Conservation (phyloP, 1,140 invertebrate species). For the Diploscapter pachys region DNA sequence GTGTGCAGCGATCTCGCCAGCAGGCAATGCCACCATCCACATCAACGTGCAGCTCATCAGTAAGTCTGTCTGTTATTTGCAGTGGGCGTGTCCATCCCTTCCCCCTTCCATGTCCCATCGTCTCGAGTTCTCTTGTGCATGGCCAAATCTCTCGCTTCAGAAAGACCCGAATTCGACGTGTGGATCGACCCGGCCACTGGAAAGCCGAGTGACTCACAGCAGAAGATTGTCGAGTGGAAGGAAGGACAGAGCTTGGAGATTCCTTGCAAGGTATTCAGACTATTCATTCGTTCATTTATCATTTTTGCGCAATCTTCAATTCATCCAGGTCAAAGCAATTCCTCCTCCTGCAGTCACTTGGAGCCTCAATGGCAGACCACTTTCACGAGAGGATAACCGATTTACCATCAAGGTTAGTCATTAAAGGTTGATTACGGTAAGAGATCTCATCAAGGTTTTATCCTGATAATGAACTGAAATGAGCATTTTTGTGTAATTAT, state of each 20-base stretch:
- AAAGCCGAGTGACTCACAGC: neutral
- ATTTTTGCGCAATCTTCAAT: too few relatives aligned
- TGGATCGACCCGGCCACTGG: neutral
- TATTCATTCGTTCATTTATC: too few relatives aligned
- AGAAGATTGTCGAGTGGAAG: neutral
- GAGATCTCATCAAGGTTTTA: too few relatives aligned
- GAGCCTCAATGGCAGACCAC: constrained; percentile 46
- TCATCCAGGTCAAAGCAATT: constrained; percentile 36
- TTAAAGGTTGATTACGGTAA: too few relatives aligned
- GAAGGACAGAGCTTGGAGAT: constrained; percentile 14
- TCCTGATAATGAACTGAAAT: neutral
- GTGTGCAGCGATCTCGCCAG: constrained; percentile 62
- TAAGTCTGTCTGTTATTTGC: constrained; percentile 43
- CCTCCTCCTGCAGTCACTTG: constrained; percentile 58
- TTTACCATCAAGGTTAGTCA: constrained; percentile 50
- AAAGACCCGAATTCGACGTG: constrained; percentile 30
- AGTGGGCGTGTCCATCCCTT: constrained; percentile 5
- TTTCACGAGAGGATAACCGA: constrained; percentile 56
- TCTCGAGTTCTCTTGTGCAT: constrained; percentile 19
- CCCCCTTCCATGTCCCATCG: too few relatives aligned
- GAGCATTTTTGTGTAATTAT: constrained; percentile 57
- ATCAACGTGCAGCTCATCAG: constrained; percentile 61
- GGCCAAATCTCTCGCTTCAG: constrained; percentile 19
- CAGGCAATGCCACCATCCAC: constrained; percentile 61
- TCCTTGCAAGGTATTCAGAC: constrained; percentile 2